phyloP scores from a whole-genome alignment of 2,113 vertebrate species.

The Hipposideros armiger region DNA sequence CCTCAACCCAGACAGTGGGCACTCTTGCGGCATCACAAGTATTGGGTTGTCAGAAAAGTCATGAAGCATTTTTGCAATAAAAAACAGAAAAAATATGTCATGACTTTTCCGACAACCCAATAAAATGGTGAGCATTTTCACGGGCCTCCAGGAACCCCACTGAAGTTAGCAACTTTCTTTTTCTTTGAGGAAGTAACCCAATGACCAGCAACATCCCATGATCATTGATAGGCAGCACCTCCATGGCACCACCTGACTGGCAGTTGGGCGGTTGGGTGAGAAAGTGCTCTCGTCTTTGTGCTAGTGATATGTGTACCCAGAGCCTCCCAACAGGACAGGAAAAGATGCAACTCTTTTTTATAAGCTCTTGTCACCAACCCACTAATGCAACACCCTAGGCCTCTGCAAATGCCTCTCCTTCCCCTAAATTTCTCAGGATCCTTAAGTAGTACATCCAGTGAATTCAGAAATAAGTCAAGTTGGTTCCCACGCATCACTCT shows the following conservation, averaged over 20 bases:
- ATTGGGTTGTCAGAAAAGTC: too few species aligned
- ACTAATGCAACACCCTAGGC: not conserved
- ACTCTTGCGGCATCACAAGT: not conserved
- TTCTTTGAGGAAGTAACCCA: not conserved
- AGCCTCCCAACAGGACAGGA: not conserved
- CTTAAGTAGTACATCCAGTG: not conserved
- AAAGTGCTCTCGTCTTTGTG: not conserved
- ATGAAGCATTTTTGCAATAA: too few species aligned
- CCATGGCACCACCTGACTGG: fast-evolving
- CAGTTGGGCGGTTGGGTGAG: not conserved
- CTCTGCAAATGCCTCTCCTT: not conserved
- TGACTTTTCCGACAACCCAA: too few species aligned
- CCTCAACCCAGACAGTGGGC: not conserved
- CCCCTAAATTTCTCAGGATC: not conserved
- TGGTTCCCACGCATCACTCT: not conserved
- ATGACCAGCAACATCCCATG: not conserved
- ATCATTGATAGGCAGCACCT: not conserved
- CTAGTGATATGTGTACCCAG: not conserved
- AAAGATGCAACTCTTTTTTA: not conserved
- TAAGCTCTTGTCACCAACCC: not conserved
- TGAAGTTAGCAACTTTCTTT: not conserved
- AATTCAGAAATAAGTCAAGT: not conserved
- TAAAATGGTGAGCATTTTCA: not conserved
- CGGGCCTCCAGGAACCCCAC: not conserved
- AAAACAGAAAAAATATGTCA: too few species aligned